These are phyloP conservation scores for Cylloceria caligata DNA, from an alignment of 2,888 invertebrate species.

Conservation along the genomic window DNA sequence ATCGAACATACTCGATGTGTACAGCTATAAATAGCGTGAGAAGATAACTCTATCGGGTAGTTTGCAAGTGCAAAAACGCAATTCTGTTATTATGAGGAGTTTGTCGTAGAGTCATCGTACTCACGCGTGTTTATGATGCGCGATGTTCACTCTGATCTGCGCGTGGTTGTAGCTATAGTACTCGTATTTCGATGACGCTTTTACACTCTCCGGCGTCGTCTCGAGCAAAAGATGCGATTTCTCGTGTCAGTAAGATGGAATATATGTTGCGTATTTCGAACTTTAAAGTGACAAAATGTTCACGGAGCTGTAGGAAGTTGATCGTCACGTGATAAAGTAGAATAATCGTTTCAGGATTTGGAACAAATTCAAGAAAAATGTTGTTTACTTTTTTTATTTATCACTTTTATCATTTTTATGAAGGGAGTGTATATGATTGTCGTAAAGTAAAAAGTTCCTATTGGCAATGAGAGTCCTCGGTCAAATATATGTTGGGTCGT, in stretches of 20 bases:
- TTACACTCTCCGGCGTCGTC: conserved; percentile 33
- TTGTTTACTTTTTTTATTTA: too few relatives aligned
- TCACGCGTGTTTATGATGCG: conserved; percentile 37
- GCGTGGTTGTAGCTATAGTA: conserved; percentile 1
- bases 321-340: not conserved
- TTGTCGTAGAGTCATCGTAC: conserved; percentile 63
- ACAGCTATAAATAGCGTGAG: conserved; percentile 64
- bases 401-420: too few relatives aligned
- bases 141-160: not conserved
- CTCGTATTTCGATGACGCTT: conserved; percentile 54
- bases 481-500: conserved; percentile 21
- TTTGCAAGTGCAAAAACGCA: conserved; percentile 58
- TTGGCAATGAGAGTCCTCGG: too few relatives aligned
- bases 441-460: too few relatives aligned
- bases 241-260: not conserved
- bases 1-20: conserved; percentile 21
- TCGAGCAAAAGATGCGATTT: conserved; percentile 12
- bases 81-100: conserved; percentile 62
- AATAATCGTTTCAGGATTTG: not conserved
- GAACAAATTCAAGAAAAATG: not conserved
- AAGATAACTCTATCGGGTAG: conserved; percentile 67
- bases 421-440: too few relatives aligned
- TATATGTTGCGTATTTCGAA: conserved; percentile 11
- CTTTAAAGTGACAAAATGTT: conserved; percentile 36
- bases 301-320: too few relatives aligned